A percentile compares a stretch with the other conserved stretches of the same genome.
phyloP scores from a whole-genome alignment of 2,113 vertebrate species.

The Colinus virginianus region DNA sequence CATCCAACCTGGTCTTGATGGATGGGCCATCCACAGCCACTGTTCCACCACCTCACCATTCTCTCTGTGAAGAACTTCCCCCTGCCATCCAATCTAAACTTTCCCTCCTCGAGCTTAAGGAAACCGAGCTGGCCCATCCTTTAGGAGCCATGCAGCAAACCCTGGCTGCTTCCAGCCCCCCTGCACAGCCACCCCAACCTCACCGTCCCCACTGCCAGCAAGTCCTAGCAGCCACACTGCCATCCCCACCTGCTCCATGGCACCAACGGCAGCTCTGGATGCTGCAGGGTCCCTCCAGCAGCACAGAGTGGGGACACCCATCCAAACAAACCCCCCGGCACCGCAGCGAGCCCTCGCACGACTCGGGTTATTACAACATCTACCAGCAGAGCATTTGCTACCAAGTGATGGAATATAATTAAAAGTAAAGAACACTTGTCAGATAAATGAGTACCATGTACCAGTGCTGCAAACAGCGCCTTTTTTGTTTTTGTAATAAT shows the following conservation, averaged over 20 bases:
- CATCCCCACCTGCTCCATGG: background rate
- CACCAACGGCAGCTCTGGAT: too few relatives aligned
- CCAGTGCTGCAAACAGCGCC: slow-evolving; percentile 33
- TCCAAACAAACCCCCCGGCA: background rate
- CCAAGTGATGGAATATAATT: slow-evolving; percentile 54
- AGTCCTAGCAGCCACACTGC: fast-evolving
- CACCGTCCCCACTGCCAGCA: too few relatives aligned
- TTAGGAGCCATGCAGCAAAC: background rate
- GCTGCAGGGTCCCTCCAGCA: too few relatives aligned
- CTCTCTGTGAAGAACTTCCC: too few relatives aligned
- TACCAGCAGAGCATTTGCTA: background rate
- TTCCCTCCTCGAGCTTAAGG: too few relatives aligned
- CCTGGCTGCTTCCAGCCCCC: background rate
- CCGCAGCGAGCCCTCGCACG: background rate
- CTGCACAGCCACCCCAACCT: background rate
- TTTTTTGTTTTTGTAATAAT: slow-evolving; percentile 43
- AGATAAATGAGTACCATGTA: slow-evolving; percentile 40
- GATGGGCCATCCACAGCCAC: too few relatives aligned
- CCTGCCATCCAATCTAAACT: too few relatives aligned
- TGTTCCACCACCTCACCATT: too few relatives aligned
- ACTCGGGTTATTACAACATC: background rate
- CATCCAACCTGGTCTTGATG: too few relatives aligned
- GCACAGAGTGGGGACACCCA: too few relatives aligned
- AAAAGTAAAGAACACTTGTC: slow-evolving; percentile 63
- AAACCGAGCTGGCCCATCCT: background rate